A percentile compares a stretch with the other conserved stretches of the same genome.
These are phyloP conservation scores for Heliconius congener DNA, from an alignment of 1,140 invertebrate species.

Conservation along the genomic window DNA sequence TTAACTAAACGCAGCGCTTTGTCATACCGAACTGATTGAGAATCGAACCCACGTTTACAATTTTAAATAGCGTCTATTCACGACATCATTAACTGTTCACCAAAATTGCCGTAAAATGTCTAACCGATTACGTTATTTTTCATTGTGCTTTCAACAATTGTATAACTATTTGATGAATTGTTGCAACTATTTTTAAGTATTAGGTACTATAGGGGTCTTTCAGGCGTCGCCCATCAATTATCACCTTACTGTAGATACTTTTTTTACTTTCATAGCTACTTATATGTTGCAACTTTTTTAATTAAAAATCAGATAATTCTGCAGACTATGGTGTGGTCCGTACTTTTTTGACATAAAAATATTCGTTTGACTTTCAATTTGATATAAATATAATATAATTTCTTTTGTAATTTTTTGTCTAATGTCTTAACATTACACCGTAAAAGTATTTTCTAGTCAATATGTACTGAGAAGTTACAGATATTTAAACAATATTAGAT, in stretches of 20 bases:
- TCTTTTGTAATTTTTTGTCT: too few relatives aligned
- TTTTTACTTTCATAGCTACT: constrained; percentile 2
- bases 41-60: not conserved
- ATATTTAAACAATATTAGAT: too few relatives aligned
- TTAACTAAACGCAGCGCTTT: too few relatives aligned
- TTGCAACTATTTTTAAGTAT: constrained; percentile 2
- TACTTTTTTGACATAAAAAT: too few relatives aligned
- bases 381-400: too few relatives aligned
- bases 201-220: constrained; percentile 19
- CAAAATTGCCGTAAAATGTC: constrained; percentile 1
- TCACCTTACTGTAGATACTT: not conserved
- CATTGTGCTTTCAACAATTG: constrained; percentile 25
- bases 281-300: not conserved
- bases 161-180: constrained; percentile 28
- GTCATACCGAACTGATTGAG: not conserved
- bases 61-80: not conserved
- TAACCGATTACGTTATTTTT: constrained; percentile 8
- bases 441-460: too few relatives aligned
- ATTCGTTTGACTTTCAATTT: too few relatives aligned
- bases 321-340: too few relatives aligned
- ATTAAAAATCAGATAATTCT: too few relatives aligned
- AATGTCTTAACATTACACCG: too few relatives aligned
- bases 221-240: constrained; percentile 27
- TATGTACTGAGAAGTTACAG: too few relatives aligned
- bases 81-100: not conserved